Conservation (phyloP, 1,140 invertebrate species). For the Leptopilina clavipes region DNA sequence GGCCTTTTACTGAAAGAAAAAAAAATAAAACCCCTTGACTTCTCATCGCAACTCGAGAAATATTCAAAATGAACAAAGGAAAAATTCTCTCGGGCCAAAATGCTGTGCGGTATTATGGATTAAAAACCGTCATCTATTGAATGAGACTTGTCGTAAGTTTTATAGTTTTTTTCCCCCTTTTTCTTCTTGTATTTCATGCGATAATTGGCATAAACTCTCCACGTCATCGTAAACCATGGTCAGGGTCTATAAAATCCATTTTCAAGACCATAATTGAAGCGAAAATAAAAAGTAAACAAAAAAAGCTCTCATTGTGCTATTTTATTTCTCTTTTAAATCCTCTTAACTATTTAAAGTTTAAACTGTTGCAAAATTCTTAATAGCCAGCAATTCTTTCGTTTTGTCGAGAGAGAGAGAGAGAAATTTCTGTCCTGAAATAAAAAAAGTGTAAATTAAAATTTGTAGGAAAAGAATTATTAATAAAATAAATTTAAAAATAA, state of each 20-base stretch:
- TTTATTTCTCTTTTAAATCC: not conserved
- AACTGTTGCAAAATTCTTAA: too few relatives aligned
- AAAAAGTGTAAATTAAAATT: too few relatives aligned
- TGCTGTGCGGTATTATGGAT: not conserved
- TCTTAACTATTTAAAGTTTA: too few relatives aligned
- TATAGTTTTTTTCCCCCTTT: not conserved
- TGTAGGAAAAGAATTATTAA: too few relatives aligned
- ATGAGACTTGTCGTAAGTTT: not conserved
- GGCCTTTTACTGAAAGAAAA: too few relatives aligned
- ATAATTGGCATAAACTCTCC: not conserved
- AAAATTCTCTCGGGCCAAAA: not conserved
- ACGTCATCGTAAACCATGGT: not conserved
- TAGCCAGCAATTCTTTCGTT: too few relatives aligned
- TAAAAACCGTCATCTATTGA: not conserved
- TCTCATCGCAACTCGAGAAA: not conserved
- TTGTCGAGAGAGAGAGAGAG: too few relatives aligned
- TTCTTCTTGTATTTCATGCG: not conserved
- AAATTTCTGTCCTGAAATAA: too few relatives aligned
- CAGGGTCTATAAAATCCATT: not conserved
- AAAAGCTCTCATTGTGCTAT: not conserved
- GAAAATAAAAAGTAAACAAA: slow-evolving; percentile 43
- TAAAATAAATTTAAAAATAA: too few relatives aligned
- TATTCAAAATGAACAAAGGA: slow-evolving; percentile 1
- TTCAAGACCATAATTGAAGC: not conserved
- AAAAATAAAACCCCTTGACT: not conserved